A percentile compares a stretch with the other conserved stretches of the same genome.
Conservation (phyloP, 2,888 invertebrate genomes). For the Drosophila melanocephala region DNA sequence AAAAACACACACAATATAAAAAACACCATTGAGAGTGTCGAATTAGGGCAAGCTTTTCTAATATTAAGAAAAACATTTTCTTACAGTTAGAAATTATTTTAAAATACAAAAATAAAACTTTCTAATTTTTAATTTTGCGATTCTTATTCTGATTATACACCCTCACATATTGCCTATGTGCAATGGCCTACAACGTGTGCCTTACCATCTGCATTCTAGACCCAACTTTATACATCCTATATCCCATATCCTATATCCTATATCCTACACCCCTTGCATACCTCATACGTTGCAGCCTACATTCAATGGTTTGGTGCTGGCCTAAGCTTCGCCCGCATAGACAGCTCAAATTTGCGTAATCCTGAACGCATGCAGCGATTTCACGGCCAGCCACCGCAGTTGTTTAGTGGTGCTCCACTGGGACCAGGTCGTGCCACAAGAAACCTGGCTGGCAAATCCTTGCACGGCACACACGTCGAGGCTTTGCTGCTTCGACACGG, state of each 20-base stretch:
- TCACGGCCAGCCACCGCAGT: conserved; percentile 66
- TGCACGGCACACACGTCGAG: conserved; percentile 52
- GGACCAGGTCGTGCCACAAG: conserved; percentile 26
- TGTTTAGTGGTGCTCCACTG: conserved; percentile 49
- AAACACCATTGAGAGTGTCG: background rate
- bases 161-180: background rate
- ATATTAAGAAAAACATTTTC: background rate
- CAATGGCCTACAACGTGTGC: background rate
- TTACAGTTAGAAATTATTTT: background rate
- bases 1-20: background rate
- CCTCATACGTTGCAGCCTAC: background rate
- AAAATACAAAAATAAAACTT: background rate
- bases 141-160: background rate
- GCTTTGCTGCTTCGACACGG: conserved; percentile 71
- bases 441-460: conserved; percentile 32
- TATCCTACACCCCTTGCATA: background rate
- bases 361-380: conserved; percentile 66
- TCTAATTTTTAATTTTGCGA: background rate
- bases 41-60: background rate
- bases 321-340: conserved; percentile 3
- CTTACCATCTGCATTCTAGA: background rate
- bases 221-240: too few relatives aligned
- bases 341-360: conserved; percentile 60
- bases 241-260: background rate
- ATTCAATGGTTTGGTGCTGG: background rate